Evolutionary conservation across 2,113 vertebrate species (phyloP), one percentile per base, ranked within the genome.

Genomic region (Caracal caracal): DNA sequence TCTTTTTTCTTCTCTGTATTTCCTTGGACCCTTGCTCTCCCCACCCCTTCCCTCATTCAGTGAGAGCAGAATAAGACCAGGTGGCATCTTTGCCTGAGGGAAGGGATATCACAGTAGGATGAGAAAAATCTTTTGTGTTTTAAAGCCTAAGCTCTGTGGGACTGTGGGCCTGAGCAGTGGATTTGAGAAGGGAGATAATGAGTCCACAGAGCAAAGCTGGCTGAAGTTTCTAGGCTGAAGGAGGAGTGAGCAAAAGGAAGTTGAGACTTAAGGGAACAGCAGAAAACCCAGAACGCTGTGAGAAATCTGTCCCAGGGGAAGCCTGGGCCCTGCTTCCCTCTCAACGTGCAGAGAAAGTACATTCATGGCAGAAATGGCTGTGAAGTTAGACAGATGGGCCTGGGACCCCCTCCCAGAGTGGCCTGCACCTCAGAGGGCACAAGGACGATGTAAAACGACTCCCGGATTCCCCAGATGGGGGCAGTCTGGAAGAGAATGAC

Each of bases 41-140:
- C 19, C 0, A 1, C 8, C 6, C 24, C 12, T 8, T 4, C 12
- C 24, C 43, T 47, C 66, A 28, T 81, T 90, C 84, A 79, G 51
- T 81, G 8, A 76, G 13, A 76, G 40, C 40, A 76, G 40, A 49
- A 13, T 53, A 65, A 30, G 86, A 86, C 78, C 96, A 93, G 89
- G 95, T 87, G 96, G 82, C 76, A 76, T 76, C 71, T 43, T 97
- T 40, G 19, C 96, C 93, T 95, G 17, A 2, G 93, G 96, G 91
- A 79, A 88, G 56, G 26, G 20, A 49, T 66, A 68, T 96, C 95
- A 70, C 56, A 30, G 51, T 28, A 86, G 89, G 76, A 96, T 35
- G 87, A 89, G 90, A 59, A 89, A 75, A 83, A 65, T 43, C 53
- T 85, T 73, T 20, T 53, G 78, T 63, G 70, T 82, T 94, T 91